A percentile compares a stretch with the other conserved stretches of the same genome.
phyloP scores from a whole-genome alignment of 1,140 invertebrate genomes.

The Kradibia gibbosae region DNA sequence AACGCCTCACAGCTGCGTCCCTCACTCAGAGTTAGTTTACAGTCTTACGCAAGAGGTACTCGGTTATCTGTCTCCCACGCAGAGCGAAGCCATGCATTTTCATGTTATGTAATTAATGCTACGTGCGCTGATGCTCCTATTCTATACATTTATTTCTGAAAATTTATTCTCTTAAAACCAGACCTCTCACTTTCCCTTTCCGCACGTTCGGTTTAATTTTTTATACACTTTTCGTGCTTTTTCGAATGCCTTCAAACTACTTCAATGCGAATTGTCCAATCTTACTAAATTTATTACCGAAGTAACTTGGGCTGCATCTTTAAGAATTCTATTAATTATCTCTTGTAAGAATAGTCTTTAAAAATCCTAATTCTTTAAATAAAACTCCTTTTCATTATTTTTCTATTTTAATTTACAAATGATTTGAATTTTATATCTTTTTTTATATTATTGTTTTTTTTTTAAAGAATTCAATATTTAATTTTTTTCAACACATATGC shows the following conservation, averaged over 20 bases:
- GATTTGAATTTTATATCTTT: too few species aligned
- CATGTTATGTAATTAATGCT: slow-evolving; percentile 42
- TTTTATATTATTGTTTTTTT: too few species aligned
- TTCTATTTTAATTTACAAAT: not conserved
- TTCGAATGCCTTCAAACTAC: not conserved
- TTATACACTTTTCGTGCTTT: not conserved
- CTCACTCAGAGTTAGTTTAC: not conserved
- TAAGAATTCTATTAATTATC: not conserved
- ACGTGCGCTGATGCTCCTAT: not conserved
- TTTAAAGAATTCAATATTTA: too few species aligned
- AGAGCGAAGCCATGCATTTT: slow-evolving; percentile 40
- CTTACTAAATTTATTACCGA: slow-evolving; percentile 24
- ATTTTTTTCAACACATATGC: too few species aligned
- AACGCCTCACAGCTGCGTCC: slow-evolving; percentile 35
- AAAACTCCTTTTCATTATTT: not conserved
- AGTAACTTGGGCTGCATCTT: slow-evolving; percentile 14
- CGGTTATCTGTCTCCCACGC: too few species aligned
- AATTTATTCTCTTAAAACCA: slow-evolving; percentile 29
- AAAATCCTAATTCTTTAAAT: not conserved
- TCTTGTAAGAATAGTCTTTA: not conserved
- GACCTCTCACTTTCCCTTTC: not conserved
- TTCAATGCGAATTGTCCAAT: not conserved
- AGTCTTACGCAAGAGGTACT: slow-evolving; percentile 2
- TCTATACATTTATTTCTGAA: slow-evolving; percentile 33
- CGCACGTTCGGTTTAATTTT: not conserved